Evolutionary conservation across 2,113 vertebrate species (phyloP), one percentile per base, ranked within the genome.

Genomic region (Urocynchramus pylzowi): DNA sequence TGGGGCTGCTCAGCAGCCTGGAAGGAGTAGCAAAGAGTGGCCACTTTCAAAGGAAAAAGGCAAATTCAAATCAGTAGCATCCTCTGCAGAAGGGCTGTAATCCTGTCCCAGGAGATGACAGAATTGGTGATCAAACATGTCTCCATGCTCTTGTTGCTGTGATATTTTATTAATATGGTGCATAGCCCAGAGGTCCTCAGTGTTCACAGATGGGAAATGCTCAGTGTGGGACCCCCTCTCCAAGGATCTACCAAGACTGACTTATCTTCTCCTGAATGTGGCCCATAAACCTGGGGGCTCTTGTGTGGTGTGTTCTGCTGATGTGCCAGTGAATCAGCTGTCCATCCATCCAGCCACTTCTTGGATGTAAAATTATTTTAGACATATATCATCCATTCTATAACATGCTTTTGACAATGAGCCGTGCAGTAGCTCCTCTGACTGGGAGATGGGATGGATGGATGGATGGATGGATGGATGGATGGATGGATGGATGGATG

Each of bases 101-200:
- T 31, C 22, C 71, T 28, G 0, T 4, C 39, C 44, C 21, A 31
- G 57, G 42, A 59, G 65, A 18, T 0, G 1, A 45, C 0, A 30
- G 64, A 31, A 37, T 2, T 16, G 2, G 9, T 45, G 54, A 24
- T 53, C n/a, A 42, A 35, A 26, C 27, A 13, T 18, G 28, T 30
- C 60, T 42, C 67, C 30, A 5, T 4, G 31, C 16, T 41, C 59
- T 74, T 1, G 0, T 11, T 57, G 42, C 41, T 77, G 63, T 45
- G 79, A 4, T 53, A 31, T 44, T 73, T 83, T 35, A 57, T 21
- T 30, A 16, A 63, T 2, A 7, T 2, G 9, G 15, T 15, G 27
- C 44, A 35, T 6, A 37, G 3, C 50, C 50, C n/a, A 0, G 5
- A 94, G 41, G 53, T 71, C 22, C 53, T 69, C 41, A 0, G 2